Evolutionary conservation across 2,797 vertebrate species (phyloP).

Genomic region (Cryptoblepharus egeriae): DNA sequence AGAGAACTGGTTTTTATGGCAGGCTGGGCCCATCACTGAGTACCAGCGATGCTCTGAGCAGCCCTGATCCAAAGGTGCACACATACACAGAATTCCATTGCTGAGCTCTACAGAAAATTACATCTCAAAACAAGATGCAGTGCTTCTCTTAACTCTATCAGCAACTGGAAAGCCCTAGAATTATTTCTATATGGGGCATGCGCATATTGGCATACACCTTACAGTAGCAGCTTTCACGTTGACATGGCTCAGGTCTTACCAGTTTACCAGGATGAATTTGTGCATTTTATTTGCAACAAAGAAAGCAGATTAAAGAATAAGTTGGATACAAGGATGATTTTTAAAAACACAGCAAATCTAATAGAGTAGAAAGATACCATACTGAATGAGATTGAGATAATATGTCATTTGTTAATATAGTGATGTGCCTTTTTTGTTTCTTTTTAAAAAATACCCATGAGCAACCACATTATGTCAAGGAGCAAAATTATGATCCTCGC

Average conservation of each 20-base stretch:
- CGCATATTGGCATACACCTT: not conserved
- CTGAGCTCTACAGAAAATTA: not conserved
- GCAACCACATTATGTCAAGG: not conserved
- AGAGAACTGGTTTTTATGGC: no score
- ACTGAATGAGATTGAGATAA: not conserved
- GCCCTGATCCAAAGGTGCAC: not conserved
- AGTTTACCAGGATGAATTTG: not conserved
- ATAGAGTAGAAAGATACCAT: not conserved
- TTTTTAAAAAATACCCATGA: no score
- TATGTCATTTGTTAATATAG: not conserved
- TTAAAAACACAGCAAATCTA: not conserved
- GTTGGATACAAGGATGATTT: not conserved
- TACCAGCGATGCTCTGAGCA: no score
- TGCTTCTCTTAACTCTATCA: not conserved
- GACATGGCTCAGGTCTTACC: not conserved
- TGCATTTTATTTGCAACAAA: not conserved
- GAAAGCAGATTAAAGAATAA: not conserved
- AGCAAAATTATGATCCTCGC: not conserved
- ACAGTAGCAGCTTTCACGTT: not conserved
- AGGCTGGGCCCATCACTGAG: no score
- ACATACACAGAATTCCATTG: no score
- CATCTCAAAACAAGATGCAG: not conserved
- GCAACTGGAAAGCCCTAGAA: not conserved
- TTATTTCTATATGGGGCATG: not conserved
- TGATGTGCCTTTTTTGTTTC: no score